Evolutionary conservation across 2,797 vertebrate species (phyloP).

Genomic region (Moxostoma hubbsi): DNA sequence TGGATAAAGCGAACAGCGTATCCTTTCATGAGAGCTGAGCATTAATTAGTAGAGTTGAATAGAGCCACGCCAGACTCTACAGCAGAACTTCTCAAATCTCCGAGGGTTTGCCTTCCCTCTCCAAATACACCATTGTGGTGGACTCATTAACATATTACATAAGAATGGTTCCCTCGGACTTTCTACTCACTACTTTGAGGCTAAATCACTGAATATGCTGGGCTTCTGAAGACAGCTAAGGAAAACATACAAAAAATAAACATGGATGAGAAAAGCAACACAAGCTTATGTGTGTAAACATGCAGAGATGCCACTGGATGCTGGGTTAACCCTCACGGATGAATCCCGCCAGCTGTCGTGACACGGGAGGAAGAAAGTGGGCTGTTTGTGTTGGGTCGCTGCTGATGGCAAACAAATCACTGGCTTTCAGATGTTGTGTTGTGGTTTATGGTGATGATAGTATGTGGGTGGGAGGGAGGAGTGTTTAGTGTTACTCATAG

Average conservation of each 20-base stretch:
- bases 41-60: conserved; percentile 48
- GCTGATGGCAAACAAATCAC: conserved; percentile 59
- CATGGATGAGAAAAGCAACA: not conserved
- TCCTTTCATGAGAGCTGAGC: conserved; percentile 25
- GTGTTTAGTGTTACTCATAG: conserved; percentile 45
- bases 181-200: conserved; percentile 25
- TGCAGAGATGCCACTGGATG: conserved; percentile 34
- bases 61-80: conserved; percentile 29
- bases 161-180: conserved; percentile 36
- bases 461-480: conserved; percentile 33
- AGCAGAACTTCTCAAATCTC: conserved; percentile 3
- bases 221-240: not conserved
- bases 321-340: conserved; percentile 23
- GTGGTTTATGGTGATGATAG: conserved; percentile 20
- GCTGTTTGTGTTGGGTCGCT: conserved; percentile 53
- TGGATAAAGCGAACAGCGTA: conserved; percentile 15
- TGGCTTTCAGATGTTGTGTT: conserved; percentile 57
- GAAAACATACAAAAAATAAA: too few relatives aligned
- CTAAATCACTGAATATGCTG: conserved; percentile 3
- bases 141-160: conserved; percentile 61
- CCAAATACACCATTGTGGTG: conserved; percentile 45
- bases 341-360: conserved; percentile 65
- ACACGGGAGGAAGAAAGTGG: conserved; percentile 57
- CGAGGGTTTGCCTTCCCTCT: conserved; percentile 17
- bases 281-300: not conserved